Base-by-base conservation (phyloP, 2,888 invertebrate species). In the Calameuta filiformis region DNA sequence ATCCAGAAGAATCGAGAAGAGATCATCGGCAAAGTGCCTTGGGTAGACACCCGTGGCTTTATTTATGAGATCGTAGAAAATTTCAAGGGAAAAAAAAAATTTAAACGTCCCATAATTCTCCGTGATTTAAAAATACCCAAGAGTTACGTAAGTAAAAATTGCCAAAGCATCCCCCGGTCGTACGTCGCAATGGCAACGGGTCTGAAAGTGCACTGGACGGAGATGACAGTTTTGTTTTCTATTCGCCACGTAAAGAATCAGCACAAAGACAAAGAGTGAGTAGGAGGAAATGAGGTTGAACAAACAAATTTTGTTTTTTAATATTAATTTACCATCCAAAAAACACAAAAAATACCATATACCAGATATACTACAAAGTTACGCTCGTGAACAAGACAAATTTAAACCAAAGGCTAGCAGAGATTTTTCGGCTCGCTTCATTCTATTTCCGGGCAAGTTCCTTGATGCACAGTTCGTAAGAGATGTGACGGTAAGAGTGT, bases 271-370 rank as follows among this genome's bases (percentile, higher is more conserved):
- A 15, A 40, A 6, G 40, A 15, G 2, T 4, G 1, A 40, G 2
- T 23, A 9, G 2, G 9, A 56, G 23, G 9, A 56, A 9, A 56
- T 56, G 9, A 9, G 23, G 23, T 56, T 56, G 23, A 56, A 9
- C 23, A 12, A 12, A 12, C 11, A 35, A 12, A 4, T 4, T 40
- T 15, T n/a, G n/a, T 0, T 15, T 4, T 15, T 0, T 0, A 1
- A 56, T 23, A 23, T 56, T 56, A 56, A 56, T 56, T 56, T 9
- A 9, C 9, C 2, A 9, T 15, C 6, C 9, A 23, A 56, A 2
- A 23, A 56, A 9, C 23, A 56, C 23, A 23, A 15, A 15, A 23
- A 56, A 2, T 6, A 56, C 0, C 56, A 9, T 15, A 6, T 23
- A 23, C 56, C 23, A 56, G 23, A 9, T 23, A 23, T 1, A 9